Evolutionary conservation across 2,888 invertebrate genomes (phyloP).

Genomic region (Agrilus cyanescens): DNA sequence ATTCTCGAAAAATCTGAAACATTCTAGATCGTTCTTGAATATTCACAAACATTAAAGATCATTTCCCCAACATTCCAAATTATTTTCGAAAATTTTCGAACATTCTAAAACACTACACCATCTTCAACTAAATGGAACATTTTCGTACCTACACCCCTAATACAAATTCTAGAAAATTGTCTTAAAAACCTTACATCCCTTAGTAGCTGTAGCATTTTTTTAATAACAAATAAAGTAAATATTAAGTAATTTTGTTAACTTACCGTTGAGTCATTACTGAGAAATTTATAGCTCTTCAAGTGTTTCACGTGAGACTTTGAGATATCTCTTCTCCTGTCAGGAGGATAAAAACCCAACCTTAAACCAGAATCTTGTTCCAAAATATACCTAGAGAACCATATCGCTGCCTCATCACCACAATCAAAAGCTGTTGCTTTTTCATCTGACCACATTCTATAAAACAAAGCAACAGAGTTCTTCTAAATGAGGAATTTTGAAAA

Average conservation of each 20-base stretch:
- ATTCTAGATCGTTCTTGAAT: too few relatives aligned
- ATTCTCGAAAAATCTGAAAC: too few relatives aligned
- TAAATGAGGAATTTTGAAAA: not conserved
- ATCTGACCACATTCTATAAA: not conserved
- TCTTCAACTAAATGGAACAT: too few relatives aligned
- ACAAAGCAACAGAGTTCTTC: not conserved
- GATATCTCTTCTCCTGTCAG: constrained; percentile 17
- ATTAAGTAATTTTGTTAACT: constrained; percentile 3
- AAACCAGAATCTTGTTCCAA: constrained; percentile 24
- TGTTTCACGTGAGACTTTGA: constrained; percentile 19
- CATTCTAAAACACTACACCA: too few relatives aligned
- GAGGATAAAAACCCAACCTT: constrained; percentile 27
- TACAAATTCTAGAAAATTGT: too few relatives aligned
- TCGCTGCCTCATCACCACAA: constrained; percentile 48
- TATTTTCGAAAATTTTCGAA: too few relatives aligned
- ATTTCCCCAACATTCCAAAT: too few relatives aligned
- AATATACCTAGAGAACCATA: constrained; percentile 45
- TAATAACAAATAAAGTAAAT: too few relatives aligned
- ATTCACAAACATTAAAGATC: too few relatives aligned
- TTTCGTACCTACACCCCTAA: too few relatives aligned
- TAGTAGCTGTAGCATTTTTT: too few relatives aligned
- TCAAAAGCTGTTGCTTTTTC: constrained; percentile 30
- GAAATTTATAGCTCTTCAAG: constrained; percentile 23
- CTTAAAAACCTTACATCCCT: too few relatives aligned
- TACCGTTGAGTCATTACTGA: constrained; percentile 24